These are phyloP conservation scores for Coregonus sp. DNA, from an alignment of 2,797 vertebrate species.

Conservation along the genomic window DNA sequence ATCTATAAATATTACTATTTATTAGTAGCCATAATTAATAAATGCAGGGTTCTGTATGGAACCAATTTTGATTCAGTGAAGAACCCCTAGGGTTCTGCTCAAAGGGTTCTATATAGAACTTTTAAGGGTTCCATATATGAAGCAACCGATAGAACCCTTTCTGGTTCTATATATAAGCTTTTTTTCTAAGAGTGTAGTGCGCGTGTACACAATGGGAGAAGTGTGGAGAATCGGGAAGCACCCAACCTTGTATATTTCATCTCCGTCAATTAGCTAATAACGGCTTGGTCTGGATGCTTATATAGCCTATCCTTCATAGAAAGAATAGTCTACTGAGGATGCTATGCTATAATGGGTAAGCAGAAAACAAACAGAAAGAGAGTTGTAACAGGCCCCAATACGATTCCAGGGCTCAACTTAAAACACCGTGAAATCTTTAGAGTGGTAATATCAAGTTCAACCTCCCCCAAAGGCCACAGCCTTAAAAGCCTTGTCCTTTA, in stretches of 20 bases:
- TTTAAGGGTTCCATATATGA: too few species aligned
- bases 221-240: neutral
- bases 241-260: neutral
- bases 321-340: neutral
- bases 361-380: neutral
- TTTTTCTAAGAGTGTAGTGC: neutral
- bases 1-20: too few species aligned
- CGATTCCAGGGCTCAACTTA: conserved; percentile 11
- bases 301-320: neutral
- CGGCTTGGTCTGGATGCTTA: neutral
- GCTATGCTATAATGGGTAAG: neutral
- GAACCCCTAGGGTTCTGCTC: too few species aligned
- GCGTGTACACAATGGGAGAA: neutral
- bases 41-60: too few species aligned
- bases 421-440: conserved; percentile 20
- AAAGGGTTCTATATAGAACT: too few species aligned
- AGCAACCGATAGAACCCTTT: too few species aligned
- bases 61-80: too few species aligned
- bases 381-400: conserved; percentile 18
- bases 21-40: too few species aligned
- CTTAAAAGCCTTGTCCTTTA: conserved; percentile 35
- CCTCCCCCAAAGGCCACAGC: conserved; percentile 14
- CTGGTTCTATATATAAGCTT: too few species aligned
- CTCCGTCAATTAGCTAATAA: neutral
- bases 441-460: conserved; percentile 34